Percentiles rank a stretch among this genome's conserved stretches.
Conservation (phyloP, 2,888 invertebrate genomes). For the Netelia inedita region DNA sequence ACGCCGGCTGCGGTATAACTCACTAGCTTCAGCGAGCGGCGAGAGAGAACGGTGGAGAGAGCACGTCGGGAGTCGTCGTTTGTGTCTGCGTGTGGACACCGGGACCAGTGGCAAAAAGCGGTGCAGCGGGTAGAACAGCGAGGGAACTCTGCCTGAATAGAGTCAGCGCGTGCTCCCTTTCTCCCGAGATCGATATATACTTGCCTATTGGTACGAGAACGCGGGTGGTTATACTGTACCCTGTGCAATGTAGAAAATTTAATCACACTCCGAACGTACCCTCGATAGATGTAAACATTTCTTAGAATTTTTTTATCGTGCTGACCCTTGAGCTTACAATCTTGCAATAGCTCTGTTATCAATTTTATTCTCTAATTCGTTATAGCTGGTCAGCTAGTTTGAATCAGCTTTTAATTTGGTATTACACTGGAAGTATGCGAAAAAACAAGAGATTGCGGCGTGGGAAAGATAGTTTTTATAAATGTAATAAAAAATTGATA, state of each 20-base stretch:
- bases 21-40: constrained; percentile 9
- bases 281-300: neutral
- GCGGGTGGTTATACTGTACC: neutral
- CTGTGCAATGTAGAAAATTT: constrained; percentile 3
- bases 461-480: too few species aligned
- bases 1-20: constrained; percentile 57
- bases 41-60: constrained; percentile 35
- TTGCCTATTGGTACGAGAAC: constrained; percentile 10
- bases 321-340: neutral
- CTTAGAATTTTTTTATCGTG: neutral
- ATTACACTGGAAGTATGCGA: too few species aligned
- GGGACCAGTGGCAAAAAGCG: constrained; percentile 9
- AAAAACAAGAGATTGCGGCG: too few species aligned
- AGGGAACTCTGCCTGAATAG: constrained; percentile 43
- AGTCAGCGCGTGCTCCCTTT: constrained; percentile 46
- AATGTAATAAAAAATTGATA: too few species aligned
- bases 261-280: neutral
- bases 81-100: constrained; percentile 21
- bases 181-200: constrained; percentile 48
- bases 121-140: constrained; percentile 18
- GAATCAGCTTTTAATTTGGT: too few species aligned
- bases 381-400: neutral
- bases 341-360: neutral
- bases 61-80: constrained; percentile 49
- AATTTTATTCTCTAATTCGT: neutral